These are phyloP conservation scores for Chelon labrosus DNA, from an alignment of 2,797 vertebrate genomes.

Conservation along the genomic window DNA sequence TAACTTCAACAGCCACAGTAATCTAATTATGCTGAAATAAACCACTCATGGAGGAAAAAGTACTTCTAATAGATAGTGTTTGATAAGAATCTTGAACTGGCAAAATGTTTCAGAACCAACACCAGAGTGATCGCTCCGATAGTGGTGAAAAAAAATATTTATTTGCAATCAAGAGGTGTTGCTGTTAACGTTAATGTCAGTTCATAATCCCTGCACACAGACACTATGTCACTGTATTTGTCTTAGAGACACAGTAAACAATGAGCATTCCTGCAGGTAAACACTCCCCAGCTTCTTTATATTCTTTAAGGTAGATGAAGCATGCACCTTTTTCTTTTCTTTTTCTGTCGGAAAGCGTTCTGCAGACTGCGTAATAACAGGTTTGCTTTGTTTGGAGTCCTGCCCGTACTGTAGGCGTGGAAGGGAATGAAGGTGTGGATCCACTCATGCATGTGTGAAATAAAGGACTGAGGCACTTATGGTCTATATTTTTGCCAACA, in stretches of 20 bases:
- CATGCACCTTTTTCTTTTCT: no score
- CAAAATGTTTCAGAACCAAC: not conserved
- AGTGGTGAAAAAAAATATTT: no score
- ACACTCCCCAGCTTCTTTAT: not conserved
- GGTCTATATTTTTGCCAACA: no score
- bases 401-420: not conserved
- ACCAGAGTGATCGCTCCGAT: no score
- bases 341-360: not conserved
- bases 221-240: not conserved
- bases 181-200: no score
- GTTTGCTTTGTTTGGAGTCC: not conserved
- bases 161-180: no score
- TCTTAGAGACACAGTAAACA: not conserved
- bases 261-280: not conserved
- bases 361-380: not conserved
- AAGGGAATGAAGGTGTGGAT: not conserved
- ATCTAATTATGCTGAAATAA: not conserved
- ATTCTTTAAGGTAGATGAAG: no score
- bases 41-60: not conserved
- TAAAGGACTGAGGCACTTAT: not conserved
- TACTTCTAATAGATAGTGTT: not conserved
- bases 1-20: not conserved
- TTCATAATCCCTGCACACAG: no score
- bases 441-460: not conserved
- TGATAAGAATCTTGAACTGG: not conserved